Evolutionary conservation across 2,888 invertebrate genomes (phyloP), one percentile per base, ranked within the genome.

Genomic region (Stratiomys singularior): DNA sequence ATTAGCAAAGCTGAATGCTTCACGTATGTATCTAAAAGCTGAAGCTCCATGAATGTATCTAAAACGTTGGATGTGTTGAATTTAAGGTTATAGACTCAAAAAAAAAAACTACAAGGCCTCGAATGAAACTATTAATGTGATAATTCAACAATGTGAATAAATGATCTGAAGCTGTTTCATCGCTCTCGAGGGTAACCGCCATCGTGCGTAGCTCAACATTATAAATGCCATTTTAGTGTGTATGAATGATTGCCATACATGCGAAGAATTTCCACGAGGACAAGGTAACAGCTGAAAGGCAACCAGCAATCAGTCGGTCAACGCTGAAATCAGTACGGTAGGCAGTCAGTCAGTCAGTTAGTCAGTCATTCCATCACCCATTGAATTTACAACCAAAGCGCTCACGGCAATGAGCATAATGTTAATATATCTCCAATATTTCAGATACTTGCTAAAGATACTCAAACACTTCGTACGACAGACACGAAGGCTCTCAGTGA

Each of bases 271-370:
- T 46, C 2, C 30, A 47, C 25, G 69, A 69, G 46, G 69, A 47
- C 69, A 47, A 69, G 69, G 69, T 47, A 69, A 69, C 69, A 46
- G 47, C 46, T 69, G 69, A 23, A 46, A 46, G n/a, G 23, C 18
- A 52, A 18, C 23, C 18, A 47, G n/a, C 27, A 23, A 21, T 47
- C 27, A 25, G 69, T 30, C 69, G 67, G 67, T 23, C 30, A 67
- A 67, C 67, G 18, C 46, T 0, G n/a, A 67, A 44, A 9, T 46
- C 46, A 47, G 69, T 46, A 69, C 46, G 69, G 69, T 47, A 47
- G 69, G 46, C 69, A 69, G 69, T 69, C 46, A 69, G 18, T 69
- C 69, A 69, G 69, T 69, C 69, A 69, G 18, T 67, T 18, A 44
- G 44, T 44, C 7, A 44, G 13, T 44, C 52, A 52, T 15, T 4